phyloP scores from a whole-genome alignment of 2,797 vertebrate genomes.

The Micromesistius poutassou region DNA sequence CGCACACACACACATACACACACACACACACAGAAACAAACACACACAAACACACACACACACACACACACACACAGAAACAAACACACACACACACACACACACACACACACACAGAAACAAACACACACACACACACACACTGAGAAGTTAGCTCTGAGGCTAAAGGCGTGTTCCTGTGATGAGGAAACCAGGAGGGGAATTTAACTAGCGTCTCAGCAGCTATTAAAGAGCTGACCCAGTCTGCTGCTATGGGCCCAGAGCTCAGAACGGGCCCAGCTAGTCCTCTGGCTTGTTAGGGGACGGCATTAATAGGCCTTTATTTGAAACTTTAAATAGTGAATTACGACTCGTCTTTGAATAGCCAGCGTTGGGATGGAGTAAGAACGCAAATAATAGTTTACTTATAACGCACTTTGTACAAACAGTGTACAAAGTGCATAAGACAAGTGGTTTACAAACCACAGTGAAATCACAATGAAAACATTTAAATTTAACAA shows the following conservation, averaged over 20 bases:
- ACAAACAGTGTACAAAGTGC: too few relatives aligned
- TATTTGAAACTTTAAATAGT: neutral
- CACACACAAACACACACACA: constrained; percentile 49
- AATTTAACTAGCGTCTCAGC: constrained; percentile 61
- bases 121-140: constrained; percentile 39
- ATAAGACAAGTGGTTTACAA: neutral
- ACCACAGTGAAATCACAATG: neutral
- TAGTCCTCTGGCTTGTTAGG: neutral
- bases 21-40: constrained; percentile 48
- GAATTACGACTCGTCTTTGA: neutral
- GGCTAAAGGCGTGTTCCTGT: constrained; percentile 34
- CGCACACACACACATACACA: constrained; percentile 45
- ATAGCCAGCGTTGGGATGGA: neutral
- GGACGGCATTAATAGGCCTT: neutral
- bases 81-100: too few relatives aligned
- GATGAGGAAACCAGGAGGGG: constrained; percentile 71
- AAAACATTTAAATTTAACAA: neutral
- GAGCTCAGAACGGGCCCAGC: neutral
- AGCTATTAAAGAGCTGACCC: constrained; percentile 62
- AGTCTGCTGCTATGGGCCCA: constrained; percentile 44
- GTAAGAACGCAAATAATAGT: neutral
- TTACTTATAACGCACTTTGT: too few relatives aligned
- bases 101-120: constrained; percentile 10
- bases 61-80: constrained; percentile 46
- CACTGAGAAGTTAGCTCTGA: constrained; percentile 57